Evolutionary conservation across 2,797 vertebrate genomes (phyloP).

Genomic region (Cichlasoma orientale): DNA sequence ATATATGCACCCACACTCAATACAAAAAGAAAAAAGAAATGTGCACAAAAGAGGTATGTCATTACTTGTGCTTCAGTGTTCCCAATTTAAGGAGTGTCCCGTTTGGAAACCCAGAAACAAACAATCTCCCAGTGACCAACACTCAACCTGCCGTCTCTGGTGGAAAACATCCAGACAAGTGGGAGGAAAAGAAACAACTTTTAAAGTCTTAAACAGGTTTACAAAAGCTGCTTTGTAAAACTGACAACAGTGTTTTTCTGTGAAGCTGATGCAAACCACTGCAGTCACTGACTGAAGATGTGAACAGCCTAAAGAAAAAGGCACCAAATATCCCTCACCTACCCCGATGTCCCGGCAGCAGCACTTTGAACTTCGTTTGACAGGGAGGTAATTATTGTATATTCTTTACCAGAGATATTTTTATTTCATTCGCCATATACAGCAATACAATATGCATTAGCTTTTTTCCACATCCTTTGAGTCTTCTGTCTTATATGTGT

Average conservation of each 20-base stretch:
- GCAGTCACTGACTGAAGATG: conserved; percentile 7
- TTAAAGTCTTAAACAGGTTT: background rate
- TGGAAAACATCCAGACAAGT: conserved; percentile 3
- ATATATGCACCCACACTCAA: background rate
- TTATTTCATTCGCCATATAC: too few species aligned
- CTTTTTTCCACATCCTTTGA: too few species aligned
- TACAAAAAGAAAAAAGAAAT: background rate
- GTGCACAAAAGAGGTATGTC: background rate
- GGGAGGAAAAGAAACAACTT: background rate
- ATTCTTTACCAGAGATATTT: background rate
- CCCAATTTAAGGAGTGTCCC: background rate
- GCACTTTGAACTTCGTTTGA: conserved; percentile 35
- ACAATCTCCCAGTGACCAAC: background rate
- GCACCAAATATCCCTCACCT: conserved; percentile 44
- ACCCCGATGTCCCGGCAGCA: conserved; percentile 11
- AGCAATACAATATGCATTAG: too few species aligned
- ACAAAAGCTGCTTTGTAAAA: background rate
- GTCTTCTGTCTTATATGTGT: too few species aligned
- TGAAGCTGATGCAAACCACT: conserved; percentile 14
- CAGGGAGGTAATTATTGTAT: conserved; percentile 14
- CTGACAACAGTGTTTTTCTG: background rate
- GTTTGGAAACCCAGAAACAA: background rate
- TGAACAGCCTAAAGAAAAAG: conserved; percentile 32
- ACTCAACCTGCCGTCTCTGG: background rate
- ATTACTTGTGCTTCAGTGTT: background rate